Base-by-base conservation (phyloP, 1,140 invertebrate species). In the Macrocentrus cingulum region DNA sequence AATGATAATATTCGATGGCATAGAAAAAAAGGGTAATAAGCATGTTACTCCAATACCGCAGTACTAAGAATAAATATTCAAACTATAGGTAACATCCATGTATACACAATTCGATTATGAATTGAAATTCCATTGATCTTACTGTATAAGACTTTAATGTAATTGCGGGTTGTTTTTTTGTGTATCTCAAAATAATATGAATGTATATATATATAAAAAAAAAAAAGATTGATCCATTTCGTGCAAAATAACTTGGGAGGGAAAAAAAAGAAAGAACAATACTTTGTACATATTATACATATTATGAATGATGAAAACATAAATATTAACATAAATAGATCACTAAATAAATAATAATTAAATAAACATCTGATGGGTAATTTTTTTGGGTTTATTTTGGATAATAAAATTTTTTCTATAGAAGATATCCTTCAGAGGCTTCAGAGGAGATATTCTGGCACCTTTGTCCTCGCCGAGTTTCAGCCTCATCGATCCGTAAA, bases 211-310 rank as follows among this genome's bases (percentile, higher is more conserved):
- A n/a, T n/a, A n/a, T n/a, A n/a, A n/a, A n/a, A n/a, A n/a, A n/a
- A n/a, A n/a, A n/a, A 70, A 62, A 66, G 65, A 55, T 65, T 69
- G 62, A 64, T 67, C 63, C 65, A 66, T 65, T 67, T 60, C 63
- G 63, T 62, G 64, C 65, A 63, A 60, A 62, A 41, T 69, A n/a
- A n/a, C n/a, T n/a, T n/a, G n/a, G n/a, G 44, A 45, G 39, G 16
- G 57, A 56, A 62, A 70, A 69, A 51, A 65, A 55, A 16, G 57
- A 56, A 62, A 70, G 67, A 51, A 65, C 52, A 67, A 56, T 70
- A 70, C 60, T 69, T 69, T 70, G 70, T 72, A 72, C 64, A 72
- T 72, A 70, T 65, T 72, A 72, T 70, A 70, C 61, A 72, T 68
- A 71, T 62, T 51, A 71, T 67, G 55, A 71, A 71, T 71, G 63